Evolutionary conservation across 1,140 invertebrate genomes (phyloP).

Genomic region (Gryllus bimaculatus): DNA sequence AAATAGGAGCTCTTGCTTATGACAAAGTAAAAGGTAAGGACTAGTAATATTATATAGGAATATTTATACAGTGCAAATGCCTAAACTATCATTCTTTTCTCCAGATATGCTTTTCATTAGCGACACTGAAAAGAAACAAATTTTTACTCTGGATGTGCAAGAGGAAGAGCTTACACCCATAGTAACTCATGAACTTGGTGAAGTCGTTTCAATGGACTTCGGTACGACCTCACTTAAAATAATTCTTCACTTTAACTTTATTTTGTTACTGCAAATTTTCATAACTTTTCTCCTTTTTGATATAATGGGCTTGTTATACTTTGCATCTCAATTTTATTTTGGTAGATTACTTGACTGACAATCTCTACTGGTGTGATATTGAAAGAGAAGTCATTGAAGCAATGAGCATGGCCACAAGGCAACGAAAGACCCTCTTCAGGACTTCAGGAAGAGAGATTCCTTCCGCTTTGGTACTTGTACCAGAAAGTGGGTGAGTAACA

Average conservation of each 20-base stretch:
- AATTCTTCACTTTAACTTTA: too few relatives aligned
- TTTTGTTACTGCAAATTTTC: background rate
- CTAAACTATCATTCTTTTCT: background rate
- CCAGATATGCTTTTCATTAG: background rate
- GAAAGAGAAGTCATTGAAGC: constrained; percentile 48
- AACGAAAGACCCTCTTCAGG: constrained; percentile 43
- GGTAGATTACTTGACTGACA: constrained; percentile 51
- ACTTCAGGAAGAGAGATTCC: constrained; percentile 45
- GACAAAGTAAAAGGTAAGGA: background rate
- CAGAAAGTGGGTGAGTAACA: constrained; percentile 47
- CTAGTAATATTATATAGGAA: too few relatives aligned
- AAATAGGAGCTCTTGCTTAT: background rate
- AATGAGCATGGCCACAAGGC: constrained; percentile 39
- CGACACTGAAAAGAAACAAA: background rate
- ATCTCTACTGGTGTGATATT: constrained; percentile 54
- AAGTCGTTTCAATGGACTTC: background rate
- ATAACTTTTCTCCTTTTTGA: background rate
- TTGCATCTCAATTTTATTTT: background rate
- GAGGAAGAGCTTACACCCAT: background rate
- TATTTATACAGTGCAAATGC: too few relatives aligned
- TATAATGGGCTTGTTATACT: too few relatives aligned
- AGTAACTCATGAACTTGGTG: background rate
- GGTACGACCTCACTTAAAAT: background rate
- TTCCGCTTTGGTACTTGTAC: constrained; percentile 47
- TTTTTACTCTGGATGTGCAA: background rate